These are phyloP conservation scores for Rhinichthys klamathensis DNA, from an alignment of 2,113 vertebrate genomes.

Conservation along the genomic window DNA sequence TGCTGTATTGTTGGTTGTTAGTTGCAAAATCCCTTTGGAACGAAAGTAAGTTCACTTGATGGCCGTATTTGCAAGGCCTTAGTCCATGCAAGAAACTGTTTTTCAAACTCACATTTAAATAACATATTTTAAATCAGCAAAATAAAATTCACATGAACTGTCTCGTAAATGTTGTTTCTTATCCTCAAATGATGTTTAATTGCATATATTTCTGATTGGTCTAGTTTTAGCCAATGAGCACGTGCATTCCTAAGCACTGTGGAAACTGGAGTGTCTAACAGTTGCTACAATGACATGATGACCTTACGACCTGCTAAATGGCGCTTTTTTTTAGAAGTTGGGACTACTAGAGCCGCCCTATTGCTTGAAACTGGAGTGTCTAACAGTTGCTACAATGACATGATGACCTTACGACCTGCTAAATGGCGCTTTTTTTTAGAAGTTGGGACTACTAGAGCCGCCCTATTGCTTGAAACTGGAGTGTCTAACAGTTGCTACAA, in stretches of 20 bases:
- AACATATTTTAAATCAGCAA: too few relatives aligned
- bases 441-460: background rate
- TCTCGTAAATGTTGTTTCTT: background rate
- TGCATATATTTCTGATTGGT: background rate
- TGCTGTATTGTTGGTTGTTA: background rate
- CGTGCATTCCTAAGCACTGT: background rate
- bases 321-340: background rate
- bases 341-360: background rate
- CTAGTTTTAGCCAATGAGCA: background rate
- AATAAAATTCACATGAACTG: background rate
- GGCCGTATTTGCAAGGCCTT: background rate
- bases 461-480: background rate
- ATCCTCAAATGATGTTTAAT: background rate
- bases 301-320: background rate
- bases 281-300: background rate
- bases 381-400: background rate
- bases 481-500: background rate
- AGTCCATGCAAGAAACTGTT: background rate
- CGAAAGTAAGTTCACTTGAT: background rate
- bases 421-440: background rate
- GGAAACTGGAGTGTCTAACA: background rate
- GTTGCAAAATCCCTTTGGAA: background rate
- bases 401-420: background rate
- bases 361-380: background rate
- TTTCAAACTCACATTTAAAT: background rate